Base-by-base conservation (phyloP, 2,797 vertebrate species). In the Enteromius thamalakanensis region DNA sequence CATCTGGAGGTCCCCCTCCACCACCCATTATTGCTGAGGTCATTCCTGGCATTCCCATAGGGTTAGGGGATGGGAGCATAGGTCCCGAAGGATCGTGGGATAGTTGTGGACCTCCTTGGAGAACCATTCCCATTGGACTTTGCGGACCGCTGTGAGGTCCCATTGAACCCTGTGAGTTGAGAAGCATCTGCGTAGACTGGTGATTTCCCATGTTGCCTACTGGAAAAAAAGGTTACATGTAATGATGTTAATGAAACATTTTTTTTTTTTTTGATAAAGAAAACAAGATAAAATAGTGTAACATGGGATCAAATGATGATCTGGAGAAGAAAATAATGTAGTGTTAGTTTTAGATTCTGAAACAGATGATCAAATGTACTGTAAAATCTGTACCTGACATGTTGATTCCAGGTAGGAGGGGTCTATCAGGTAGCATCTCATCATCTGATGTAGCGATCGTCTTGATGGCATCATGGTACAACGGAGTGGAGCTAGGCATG, bases 401-500 rank as follows among this genome's bases (percentile, higher is more conserved):
- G 87, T 92, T 96, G 82, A 96, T 96, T 11, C 96, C 96, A 0
- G 97, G 95, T 0, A 98, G 93, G 86, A 98, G 94, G 55, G 97
- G 96, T 87, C 97, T 95, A 87, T 99, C 98, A 0, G 97, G 95
- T 64, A 97, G 88, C 93, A 99, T 95, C 91, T 99, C 98, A 0
- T 99, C 98, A 2, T 99, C 98, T 0, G 98, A 99, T 82, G 97
- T 97, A 92, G 98, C 97, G 1, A 99, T 98, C 82, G 98, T 99
- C 94, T 99, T 99, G 93, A 99, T 99, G 89, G 98, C 97, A 7
- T 99, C 98, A 89, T 99, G 98, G 93, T 99, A 99, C 67, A 99
- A 96, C 0, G 98, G 98, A 12, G 97, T 99, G 85, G 97, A 96
- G 91, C 97, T 99, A 83, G 98, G 98, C 96, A 99, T 96, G 88